Evolutionary conservation across 2,888 invertebrate genomes (phyloP).

Genomic region (Lepidocyrtinus sp.): DNA sequence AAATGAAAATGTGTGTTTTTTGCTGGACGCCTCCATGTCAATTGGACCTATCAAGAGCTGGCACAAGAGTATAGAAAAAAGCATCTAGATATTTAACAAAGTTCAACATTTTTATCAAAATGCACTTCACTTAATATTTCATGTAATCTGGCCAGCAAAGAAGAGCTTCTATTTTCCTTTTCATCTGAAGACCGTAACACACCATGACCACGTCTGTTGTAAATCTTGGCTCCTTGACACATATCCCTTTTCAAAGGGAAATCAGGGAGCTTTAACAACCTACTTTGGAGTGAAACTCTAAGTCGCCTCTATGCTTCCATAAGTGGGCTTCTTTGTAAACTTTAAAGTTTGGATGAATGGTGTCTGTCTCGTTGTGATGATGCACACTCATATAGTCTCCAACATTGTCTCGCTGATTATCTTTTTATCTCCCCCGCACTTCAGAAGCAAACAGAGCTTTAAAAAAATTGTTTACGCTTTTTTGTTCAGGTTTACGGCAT

Average conservation of each 20-base stretch:
- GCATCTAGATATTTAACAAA: neutral
- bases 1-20: neutral
- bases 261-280: slow-evolving; percentile 21
- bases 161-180: neutral
- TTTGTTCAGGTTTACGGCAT: slow-evolving; percentile 10
- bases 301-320: neutral
- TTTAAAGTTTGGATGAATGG: slow-evolving; percentile 37
- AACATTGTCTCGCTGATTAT: slow-evolving; percentile 43
- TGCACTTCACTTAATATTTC: neutral
- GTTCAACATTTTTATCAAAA: slow-evolving; percentile 1
- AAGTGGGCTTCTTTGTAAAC: slow-evolving; percentile 24
- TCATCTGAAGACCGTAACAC: neutral
- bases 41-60: neutral
- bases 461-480: slow-evolving; percentile 1
- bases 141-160: slow-evolving; percentile 5
- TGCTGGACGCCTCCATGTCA: neutral
- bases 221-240: slow-evolving; percentile 54
- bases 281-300: neutral
- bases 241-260: slow-evolving; percentile 52
- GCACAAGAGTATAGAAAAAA: neutral
- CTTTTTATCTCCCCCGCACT: slow-evolving; percentile 56
- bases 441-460: neutral
- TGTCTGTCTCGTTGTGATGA: slow-evolving; percentile 19
- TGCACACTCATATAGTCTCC: neutral
- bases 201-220: slow-evolving; percentile 27